Evolutionary conservation across 2,113 vertebrate species (phyloP), one percentile per base, ranked within the genome.

Genomic region (Chaetorhynchus papuensis): DNA sequence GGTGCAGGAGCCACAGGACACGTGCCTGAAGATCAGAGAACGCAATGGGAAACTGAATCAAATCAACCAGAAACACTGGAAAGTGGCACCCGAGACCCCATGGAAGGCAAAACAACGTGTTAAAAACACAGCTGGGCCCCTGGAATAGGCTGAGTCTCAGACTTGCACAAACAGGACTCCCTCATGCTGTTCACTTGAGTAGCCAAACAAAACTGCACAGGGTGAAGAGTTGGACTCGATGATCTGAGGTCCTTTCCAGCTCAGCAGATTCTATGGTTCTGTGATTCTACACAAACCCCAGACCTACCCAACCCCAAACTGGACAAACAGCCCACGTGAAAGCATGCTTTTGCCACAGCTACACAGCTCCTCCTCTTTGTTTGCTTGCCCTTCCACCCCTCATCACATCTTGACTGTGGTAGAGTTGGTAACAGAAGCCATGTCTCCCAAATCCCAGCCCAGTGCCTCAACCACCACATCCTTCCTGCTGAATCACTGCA

Each of bases 401-500:
- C 90, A 74, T 81, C 80, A 45, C 35, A 68, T 84, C 88, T 94
- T n/a, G 13, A 63, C 68, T 78, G 88, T 93, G 94, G 92, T 39
- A 63, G 54, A 80, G 75, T 78, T 94, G 80, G 90, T 79, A 97
- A 84, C 72, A 93, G 71, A 94, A 92, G 33, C 85, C 52, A 44
- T 50, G 68, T 49, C 93, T 92, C 85, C 85, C 83, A 94, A 87
- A 86, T 90, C 94, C 88, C 93, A 83, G 9, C 16, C 52, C 93
- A 93, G 70, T 59, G 87, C 85, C 93, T 77, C 30, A 87, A 88
- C 93, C 93, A 96, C 96, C 90, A 95, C 96, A 96, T 96, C 94
- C 95, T 96, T 96, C 93, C 94, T 94, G 93, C 90, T 96, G 93
- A 97, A 90, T 94, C 95, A 93, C 4, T 39, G 77, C 75, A 68